Percentiles rank a stretch among this genome's conserved stretches.
Conservation (phyloP, 2,888 invertebrate genomes). For the Trichopoda pennipes region DNA sequence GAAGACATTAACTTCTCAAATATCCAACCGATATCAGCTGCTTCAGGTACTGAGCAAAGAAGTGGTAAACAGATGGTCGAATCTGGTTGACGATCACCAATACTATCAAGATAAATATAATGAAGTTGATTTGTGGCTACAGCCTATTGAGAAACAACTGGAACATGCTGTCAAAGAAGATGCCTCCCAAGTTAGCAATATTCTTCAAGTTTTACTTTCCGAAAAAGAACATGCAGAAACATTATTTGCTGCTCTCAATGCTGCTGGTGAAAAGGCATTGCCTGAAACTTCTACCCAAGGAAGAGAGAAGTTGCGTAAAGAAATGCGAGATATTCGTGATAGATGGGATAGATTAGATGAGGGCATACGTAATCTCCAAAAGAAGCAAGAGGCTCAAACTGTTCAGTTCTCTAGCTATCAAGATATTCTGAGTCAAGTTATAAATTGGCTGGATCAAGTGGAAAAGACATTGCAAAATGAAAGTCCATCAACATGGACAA, state of each 20-base stretch:
- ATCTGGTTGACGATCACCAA: conserved; percentile 90
- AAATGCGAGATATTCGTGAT: conserved; percentile 89
- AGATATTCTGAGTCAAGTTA: conserved; percentile 90
- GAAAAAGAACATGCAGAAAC: conserved; percentile 93
- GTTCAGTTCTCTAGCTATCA: conserved; percentile 92
- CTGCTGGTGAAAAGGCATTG: conserved; percentile 92
- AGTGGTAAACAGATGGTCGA: conserved; percentile 91
- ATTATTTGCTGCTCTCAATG: conserved; percentile 87
- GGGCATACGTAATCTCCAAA: conserved; percentile 91
- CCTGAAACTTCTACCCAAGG: conserved; percentile 96
- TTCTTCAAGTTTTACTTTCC: conserved; percentile 86
- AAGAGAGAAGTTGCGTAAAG: conserved; percentile 92
- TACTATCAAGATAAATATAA: conserved; percentile 88
- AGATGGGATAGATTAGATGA: conserved; percentile 94
- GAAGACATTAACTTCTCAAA: conserved; percentile 92
- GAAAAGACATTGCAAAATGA: conserved; percentile 89
- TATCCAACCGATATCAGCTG: conserved; percentile 92
- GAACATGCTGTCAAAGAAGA: conserved; percentile 84
- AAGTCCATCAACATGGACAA: conserved; percentile 87
- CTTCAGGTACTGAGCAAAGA: conserved; percentile 91
- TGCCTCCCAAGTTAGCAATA: conserved; percentile 85
- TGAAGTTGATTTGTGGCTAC: conserved; percentile 89
- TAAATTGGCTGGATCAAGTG: conserved; percentile 92
- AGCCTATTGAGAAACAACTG: conserved; percentile 88
- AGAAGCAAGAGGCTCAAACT: conserved; percentile 90